These are phyloP conservation scores for Hippocampus barbouri DNA, from an alignment of 2,113 vertebrate genomes.

Conservation along the genomic window DNA sequence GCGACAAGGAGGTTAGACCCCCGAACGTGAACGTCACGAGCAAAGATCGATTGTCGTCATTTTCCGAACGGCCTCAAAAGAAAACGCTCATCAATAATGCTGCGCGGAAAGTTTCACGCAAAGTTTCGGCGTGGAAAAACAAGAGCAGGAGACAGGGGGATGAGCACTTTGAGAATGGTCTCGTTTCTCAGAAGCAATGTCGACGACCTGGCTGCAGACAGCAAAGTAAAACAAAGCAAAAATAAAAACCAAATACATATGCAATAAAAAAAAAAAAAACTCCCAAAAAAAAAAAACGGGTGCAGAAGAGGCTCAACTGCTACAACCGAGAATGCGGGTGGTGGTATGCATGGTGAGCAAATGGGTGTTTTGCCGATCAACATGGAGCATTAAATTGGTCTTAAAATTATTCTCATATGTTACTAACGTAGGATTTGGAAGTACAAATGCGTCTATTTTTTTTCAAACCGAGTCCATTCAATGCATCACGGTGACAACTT, in stretches of 20 bases:
- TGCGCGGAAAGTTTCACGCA: background rate
- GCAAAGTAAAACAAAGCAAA: too few relatives aligned
- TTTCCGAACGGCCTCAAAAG: background rate
- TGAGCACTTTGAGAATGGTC: too few relatives aligned
- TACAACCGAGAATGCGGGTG: background rate
- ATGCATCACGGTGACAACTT: background rate
- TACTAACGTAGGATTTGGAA: too few relatives aligned
- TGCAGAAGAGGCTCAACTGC: background rate
- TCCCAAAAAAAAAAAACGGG: too few relatives aligned
- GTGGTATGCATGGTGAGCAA: background rate
- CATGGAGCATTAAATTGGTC: background rate
- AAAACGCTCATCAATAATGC: background rate
- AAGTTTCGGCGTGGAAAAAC: background rate
- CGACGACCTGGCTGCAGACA: too few relatives aligned
- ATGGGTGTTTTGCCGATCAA: background rate
- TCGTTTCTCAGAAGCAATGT: too few relatives aligned
- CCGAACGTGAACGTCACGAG: slow-evolving; percentile 9
- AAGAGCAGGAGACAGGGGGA: background rate
- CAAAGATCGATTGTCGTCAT: background rate
- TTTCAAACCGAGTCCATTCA: background rate
- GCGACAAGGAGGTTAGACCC: slow-evolving; percentile 40
- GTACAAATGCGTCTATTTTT: too few relatives aligned
- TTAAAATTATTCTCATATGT: too few relatives aligned
- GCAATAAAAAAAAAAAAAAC: too few relatives aligned
- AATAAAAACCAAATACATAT: too few relatives aligned